phyloP scores from a whole-genome alignment of 2,888 invertebrate species.

The Dryadula phaetusa region DNA sequence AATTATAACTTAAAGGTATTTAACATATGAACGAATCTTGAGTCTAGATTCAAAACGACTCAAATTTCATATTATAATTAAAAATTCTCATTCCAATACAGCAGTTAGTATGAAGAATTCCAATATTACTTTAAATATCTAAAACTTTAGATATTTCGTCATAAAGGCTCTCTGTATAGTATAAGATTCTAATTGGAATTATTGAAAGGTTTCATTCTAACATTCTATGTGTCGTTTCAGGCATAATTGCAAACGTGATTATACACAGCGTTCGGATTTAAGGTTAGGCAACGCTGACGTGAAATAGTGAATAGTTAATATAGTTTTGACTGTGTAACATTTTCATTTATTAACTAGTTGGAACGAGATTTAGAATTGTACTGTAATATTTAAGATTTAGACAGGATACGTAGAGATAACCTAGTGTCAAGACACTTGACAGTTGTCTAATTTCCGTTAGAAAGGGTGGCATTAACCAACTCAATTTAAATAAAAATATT shows the following conservation, averaged over 20 bases:
- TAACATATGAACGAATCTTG: too few species aligned
- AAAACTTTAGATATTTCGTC: slow-evolving; percentile 8
- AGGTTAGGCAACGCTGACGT: too few species aligned
- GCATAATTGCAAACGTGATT: background rate
- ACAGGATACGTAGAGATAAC: too few species aligned
- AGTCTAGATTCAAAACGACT: background rate
- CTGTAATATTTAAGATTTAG: too few species aligned
- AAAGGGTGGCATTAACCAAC: too few species aligned
- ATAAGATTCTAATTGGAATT: slow-evolving; percentile 16
- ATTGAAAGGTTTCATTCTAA: slow-evolving; percentile 1
- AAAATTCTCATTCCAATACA: background rate
- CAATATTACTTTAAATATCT: slow-evolving; percentile 1
- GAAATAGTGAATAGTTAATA: background rate
- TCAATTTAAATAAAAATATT: too few species aligned
- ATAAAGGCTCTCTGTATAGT: background rate
- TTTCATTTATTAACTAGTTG: background rate
- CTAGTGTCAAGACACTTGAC: too few species aligned
- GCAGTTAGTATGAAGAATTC: background rate
- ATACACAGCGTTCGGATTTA: background rate
- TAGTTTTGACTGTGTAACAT: background rate
- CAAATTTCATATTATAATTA: background rate
- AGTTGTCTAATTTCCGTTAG: too few species aligned
- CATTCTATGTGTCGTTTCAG: background rate
- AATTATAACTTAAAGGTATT: too few species aligned
- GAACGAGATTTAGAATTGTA: too few species aligned